Conservation (phyloP, 2,113 vertebrate genomes). For the Lonchura striata region DNA sequence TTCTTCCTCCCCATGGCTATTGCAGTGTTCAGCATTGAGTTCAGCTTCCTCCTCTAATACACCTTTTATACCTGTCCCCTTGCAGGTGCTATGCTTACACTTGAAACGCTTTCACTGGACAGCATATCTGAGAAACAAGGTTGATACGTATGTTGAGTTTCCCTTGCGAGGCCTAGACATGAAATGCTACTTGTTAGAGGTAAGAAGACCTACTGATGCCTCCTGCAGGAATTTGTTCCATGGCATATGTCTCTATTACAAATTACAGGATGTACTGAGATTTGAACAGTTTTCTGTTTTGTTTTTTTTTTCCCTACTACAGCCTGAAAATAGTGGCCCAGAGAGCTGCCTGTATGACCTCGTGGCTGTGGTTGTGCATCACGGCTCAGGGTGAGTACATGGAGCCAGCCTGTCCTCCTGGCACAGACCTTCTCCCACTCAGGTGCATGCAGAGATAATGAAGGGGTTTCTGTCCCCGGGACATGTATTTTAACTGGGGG, state of each 20-base stretch:
- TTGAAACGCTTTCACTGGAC: conserved; percentile 99
- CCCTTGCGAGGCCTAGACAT: conserved; percentile 91
- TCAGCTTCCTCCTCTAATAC: neutral
- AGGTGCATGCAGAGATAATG: neutral
- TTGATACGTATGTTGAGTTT: conserved; percentile 96
- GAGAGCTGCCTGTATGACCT: conserved; percentile 92
- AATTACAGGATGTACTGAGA: neutral
- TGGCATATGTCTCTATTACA: fast-evolving
- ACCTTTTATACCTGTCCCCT: neutral
- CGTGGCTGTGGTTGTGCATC: conserved; percentile 93
- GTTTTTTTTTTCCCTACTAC: neutral
- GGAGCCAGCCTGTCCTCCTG: neutral
- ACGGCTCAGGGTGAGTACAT: conserved; percentile 92
- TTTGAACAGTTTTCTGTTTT: neutral
- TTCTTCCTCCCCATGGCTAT: no score
- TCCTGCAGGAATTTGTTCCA: neutral
- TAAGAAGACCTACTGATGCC: conserved; percentile 3
- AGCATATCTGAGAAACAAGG: conserved; percentile 95
- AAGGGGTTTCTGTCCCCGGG: neutral
- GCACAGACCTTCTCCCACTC: neutral
- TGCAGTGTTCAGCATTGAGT: neutral
- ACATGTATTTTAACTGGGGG: neutral
- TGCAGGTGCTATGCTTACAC: conserved; percentile 94
- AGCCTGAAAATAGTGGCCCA: conserved; percentile 89
- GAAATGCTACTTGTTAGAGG: conserved; percentile 94